These are phyloP conservation scores for Drosophila fungiperda DNA, from an alignment of 2,888 invertebrate genomes.

Conservation along the genomic window DNA sequence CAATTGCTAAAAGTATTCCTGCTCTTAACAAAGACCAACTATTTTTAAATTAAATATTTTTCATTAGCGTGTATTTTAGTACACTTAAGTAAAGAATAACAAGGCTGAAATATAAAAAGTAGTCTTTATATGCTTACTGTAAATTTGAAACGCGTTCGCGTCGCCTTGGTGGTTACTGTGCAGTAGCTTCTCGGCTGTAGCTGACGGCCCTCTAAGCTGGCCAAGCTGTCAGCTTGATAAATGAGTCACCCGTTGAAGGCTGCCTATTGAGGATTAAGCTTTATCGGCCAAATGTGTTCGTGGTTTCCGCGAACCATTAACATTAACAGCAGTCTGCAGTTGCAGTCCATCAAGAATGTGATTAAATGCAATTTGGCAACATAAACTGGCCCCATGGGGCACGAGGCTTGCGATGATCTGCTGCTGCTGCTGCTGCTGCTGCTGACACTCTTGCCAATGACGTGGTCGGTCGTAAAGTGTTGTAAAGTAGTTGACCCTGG, in stretches of 20 bases:
- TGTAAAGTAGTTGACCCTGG: constrained; percentile 76
- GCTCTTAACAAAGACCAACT: not conserved
- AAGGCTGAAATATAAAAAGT: not conserved
- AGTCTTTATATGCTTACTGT: not conserved
- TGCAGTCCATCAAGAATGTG: constrained; percentile 68
- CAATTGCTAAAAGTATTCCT: not conserved
- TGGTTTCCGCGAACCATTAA: constrained; percentile 55
- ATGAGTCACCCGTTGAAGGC: constrained; percentile 62
- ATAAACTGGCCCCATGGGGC: constrained; percentile 12
- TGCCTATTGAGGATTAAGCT: constrained; percentile 1
- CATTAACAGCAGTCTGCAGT: constrained; percentile 7
- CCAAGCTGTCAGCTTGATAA: constrained; percentile 54
- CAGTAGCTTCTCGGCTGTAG: not conserved
- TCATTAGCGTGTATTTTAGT: not conserved
- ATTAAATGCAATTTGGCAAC: constrained; percentile 67
- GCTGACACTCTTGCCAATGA: constrained; percentile 19
- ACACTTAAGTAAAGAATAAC: not conserved
- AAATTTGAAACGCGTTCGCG: constrained; percentile 1
- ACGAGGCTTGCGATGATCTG: constrained; percentile 20
- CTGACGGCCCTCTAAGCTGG: constrained; percentile 35
- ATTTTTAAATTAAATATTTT: not conserved
- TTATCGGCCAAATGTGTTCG: constrained; percentile 15
- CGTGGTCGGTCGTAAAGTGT: constrained; percentile 38
- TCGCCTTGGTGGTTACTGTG: constrained; percentile 23
- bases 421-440: constrained; percentile 26